Evolutionary conservation across 92 coral and sea anemone species (phyloP), one percentile per base, ranked within the genome.

Genomic region (Actinernus sp.): DNA sequence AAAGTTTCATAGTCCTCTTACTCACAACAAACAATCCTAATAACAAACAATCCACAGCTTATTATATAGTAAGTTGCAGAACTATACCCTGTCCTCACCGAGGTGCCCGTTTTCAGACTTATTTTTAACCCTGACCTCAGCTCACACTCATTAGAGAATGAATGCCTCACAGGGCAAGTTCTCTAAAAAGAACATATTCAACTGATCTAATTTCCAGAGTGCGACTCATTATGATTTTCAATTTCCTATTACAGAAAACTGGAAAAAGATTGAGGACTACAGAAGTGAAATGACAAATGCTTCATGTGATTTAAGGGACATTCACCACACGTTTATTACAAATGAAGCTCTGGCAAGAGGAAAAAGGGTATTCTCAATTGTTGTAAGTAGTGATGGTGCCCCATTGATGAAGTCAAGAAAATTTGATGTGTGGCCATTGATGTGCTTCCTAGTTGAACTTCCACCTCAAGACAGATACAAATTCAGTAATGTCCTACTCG

Each of bases 401-500:
- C n/a, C n/a, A n/a, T n/a, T n/a, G n/a, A 18, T 78, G 0, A 78
- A 68, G 34, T 79, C 86, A 0, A 79, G 65, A 30, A 61, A 46
- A 43, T 53, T 50, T 26, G 61, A 60, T 49, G 49, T 80, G 10
- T 80, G 80, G 87, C 83, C 83, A 26, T 31, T 76, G 23, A 55
- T 76, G 74, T 34, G 74, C 66, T 76, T 65, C 25, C 66, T 76
- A 16, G 83, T 76, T 12, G 83, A 76, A 26, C 73, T 76, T 7
- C 83, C 83, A 23, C 83, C 75, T n/a, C 29, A 37, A 41, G 76
- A 56, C 26, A 77, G 78, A 30, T 71, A 71, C 20, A 75, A 75
- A 53, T 29, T 36, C 12, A 61, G 29, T 0, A 63, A 75, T 44
- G 32, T 75, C n/a, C 34, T 64, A 1, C 29, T 40, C 7, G 11